Evolutionary conservation across 2,797 vertebrate species (phyloP), one percentile per base, ranked within the genome.

Genomic region (Sphenodon punctatus): DNA sequence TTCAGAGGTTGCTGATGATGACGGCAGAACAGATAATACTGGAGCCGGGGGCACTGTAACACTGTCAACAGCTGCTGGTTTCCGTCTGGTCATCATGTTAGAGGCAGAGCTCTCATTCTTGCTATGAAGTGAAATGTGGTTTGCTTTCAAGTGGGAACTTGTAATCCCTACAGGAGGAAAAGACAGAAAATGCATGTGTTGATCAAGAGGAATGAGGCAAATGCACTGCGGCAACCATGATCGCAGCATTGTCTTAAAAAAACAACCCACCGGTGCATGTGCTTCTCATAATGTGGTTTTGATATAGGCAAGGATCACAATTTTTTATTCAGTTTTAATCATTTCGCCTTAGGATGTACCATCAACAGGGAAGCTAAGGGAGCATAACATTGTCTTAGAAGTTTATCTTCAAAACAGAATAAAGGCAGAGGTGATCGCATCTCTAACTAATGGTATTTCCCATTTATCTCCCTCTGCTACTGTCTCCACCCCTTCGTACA

Each of bases 91-190:
- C 93, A 95, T 94, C 91, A 92, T 73, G 15, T 92, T 86, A 73
- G 95, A 94, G 38, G 67, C 77, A 56, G 94, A 90, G 85, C 87
- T 89, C 85, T 96, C 96, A 4, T 89, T 95, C 93, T 96, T 96
- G 86, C 91, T 82, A 53, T 96, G 95, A 67, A 86, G 86, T 67
- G 91, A 87, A 36, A 88, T 89, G 93, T 96, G 95, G 85, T 96
- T 96, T 90, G 92, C 93, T 95, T 96, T 96, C 90, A 96, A 93
- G 91, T 96, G 95, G 79, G 95, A 80, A 92, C 92, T 92, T 94
- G 89, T 64, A 88, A 95, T 92, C 86, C 95, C 96, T 96, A 77
- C 39, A 65, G 63, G 88, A 78, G 11, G 71, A 71, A 16, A 87
- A 90, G 56, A 66, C 6, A 85, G 84, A 84, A 84, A 27, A 51